phyloP scores from a whole-genome alignment of 1,140 invertebrate species.

The Octopus bimaculoides region DNA sequence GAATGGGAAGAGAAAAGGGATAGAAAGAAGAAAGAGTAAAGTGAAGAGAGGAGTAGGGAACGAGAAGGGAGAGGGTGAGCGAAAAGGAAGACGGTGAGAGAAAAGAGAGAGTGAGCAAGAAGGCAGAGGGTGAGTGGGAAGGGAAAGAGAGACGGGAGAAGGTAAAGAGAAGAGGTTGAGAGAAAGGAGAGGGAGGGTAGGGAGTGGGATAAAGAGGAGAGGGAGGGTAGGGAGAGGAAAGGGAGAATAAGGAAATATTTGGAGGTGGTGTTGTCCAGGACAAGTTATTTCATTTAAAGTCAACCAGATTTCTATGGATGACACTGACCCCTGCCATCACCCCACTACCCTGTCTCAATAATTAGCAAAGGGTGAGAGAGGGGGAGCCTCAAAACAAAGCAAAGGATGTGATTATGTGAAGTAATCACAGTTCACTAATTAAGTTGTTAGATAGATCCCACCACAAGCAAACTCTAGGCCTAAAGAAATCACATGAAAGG shows the following conservation, averaged over 20 bases:
- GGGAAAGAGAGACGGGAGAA: neutral
- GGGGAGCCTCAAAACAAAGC: no score
- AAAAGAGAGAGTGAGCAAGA: neutral
- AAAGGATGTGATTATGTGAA: no score
- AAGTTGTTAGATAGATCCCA: no score
- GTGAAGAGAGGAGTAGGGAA: constrained; percentile 5
- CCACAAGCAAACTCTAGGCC: no score
- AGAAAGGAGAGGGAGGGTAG: neutral
- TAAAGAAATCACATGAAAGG: no score
- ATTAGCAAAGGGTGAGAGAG: no score
- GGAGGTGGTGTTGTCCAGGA: neutral
- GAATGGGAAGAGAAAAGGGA: neutral
- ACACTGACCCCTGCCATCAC: no score
- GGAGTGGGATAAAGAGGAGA: neutral
- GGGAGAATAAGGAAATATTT: neutral
- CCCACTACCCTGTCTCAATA: no score
- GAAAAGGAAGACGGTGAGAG: constrained; percentile 5
- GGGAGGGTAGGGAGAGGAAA: neutral
- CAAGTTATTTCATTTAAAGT: no score
- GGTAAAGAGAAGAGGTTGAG: neutral
- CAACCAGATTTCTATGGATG: no score
- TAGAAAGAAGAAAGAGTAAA: neutral
- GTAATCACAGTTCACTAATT: no score
- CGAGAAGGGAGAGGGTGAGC: constrained; percentile 1
- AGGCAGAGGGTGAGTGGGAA: neutral